Conservation (phyloP, 1,140 invertebrate species). For the Coptotermes formosanus region DNA sequence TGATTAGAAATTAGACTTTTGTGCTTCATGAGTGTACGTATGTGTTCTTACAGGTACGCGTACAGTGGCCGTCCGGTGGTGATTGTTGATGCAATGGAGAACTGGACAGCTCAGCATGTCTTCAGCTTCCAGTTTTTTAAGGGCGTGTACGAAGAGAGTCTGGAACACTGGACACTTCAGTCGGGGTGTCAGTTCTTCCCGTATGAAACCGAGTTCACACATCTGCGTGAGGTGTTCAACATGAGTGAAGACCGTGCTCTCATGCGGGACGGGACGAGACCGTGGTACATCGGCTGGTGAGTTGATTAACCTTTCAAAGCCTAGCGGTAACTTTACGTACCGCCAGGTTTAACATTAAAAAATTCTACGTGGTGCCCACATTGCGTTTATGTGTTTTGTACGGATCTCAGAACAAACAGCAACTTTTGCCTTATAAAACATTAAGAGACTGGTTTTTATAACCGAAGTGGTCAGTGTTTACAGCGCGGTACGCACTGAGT, state of each 20-base stretch:
- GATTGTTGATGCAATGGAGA: slow-evolving; percentile 72
- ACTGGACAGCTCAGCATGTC: slow-evolving; percentile 72
- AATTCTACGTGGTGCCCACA: too few species aligned
- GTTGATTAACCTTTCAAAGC: slow-evolving; percentile 42
- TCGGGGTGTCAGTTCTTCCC: slow-evolving; percentile 85
- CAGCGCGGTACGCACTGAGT: too few species aligned
- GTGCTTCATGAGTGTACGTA: not conserved
- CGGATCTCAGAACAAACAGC: too few species aligned
- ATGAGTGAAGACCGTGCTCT: slow-evolving; percentile 68
- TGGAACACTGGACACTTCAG: slow-evolving; percentile 52
- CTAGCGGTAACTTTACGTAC: too few species aligned
- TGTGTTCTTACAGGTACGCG: slow-evolving; percentile 58
- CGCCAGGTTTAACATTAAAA: too few species aligned
- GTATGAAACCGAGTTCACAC: slow-evolving; percentile 82
- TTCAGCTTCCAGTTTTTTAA: slow-evolving; percentile 67
- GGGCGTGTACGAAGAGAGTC: slow-evolving; percentile 45
- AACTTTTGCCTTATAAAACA: too few species aligned
- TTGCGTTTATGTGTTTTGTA: too few species aligned
- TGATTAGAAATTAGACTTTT: not conserved
- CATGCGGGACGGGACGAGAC: slow-evolving; percentile 59
- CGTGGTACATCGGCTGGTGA: slow-evolving; percentile 90
- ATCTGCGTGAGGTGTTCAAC: slow-evolving; percentile 73
- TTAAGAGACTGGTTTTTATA: too few species aligned
- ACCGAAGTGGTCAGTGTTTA: too few species aligned
- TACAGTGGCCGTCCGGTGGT: slow-evolving; percentile 78